phyloP scores from a whole-genome alignment of 2,888 invertebrate genomes.

The Cremastinae sp. region DNA sequence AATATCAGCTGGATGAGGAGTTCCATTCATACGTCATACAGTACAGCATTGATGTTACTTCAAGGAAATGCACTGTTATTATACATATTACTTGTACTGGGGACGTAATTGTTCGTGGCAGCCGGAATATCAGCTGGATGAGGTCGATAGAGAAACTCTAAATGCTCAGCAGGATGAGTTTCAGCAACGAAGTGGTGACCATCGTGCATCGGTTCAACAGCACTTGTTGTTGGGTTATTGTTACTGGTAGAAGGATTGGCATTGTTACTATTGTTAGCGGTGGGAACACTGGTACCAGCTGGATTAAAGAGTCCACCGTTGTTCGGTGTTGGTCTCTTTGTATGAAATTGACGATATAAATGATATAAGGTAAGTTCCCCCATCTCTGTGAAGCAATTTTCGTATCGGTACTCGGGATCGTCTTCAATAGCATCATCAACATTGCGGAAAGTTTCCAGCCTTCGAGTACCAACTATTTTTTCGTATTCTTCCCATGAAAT shows the following conservation, averaged over 20 bases:
- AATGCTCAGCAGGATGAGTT: constrained; percentile 44
- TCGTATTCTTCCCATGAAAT: constrained; percentile 57
- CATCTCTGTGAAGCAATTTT: constrained; percentile 58
- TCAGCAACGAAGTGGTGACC: constrained; percentile 55
- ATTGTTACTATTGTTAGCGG: not conserved
- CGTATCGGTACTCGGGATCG: constrained; percentile 57
- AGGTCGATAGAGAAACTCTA: constrained; percentile 55
- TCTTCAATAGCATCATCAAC: constrained; percentile 52
- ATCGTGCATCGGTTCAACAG: constrained; percentile 51
- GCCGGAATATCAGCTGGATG: constrained; percentile 55
- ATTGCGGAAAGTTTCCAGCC: constrained; percentile 48
- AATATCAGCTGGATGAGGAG: too few relatives aligned
- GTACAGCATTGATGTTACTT: not conserved
- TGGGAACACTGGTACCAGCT: not conserved
- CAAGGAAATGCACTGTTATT: constrained; percentile 58
- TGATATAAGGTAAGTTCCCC: constrained; percentile 55
- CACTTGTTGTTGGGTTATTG: constrained; percentile 31
- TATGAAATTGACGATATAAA: constrained; percentile 53
- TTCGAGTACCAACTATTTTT: constrained; percentile 50
- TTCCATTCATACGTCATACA: not conserved
- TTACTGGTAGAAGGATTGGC: too few relatives aligned
- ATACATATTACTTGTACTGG: constrained; percentile 57
- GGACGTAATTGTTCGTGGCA: constrained; percentile 49
- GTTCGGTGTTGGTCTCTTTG: constrained; percentile 50
- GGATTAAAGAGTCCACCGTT: constrained; percentile 35